Percentiles rank a stretch among this genome's conserved stretches.
Evolutionary conservation across 2,888 invertebrate genomes (phyloP).

Genomic region (Phalera bucephala): DNA sequence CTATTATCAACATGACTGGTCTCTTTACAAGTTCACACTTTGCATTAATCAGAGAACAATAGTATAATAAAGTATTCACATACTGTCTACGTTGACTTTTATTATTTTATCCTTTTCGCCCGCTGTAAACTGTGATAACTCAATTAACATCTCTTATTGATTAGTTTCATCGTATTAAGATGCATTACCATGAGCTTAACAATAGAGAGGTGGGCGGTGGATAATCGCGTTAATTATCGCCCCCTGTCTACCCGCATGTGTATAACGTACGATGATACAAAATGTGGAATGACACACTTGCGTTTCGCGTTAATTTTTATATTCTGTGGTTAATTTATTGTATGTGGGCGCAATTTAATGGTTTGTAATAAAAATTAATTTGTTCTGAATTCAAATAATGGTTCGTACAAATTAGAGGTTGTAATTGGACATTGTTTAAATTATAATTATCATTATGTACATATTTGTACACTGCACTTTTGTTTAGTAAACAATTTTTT

Average conservation of each 20-base stretch:
- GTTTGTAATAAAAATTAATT: constrained; percentile 13
- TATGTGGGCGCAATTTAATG: constrained; percentile 36
- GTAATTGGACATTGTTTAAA: no score
- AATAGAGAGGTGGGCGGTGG: constrained; percentile 34
- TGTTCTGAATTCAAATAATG: no score
- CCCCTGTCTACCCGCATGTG: constrained; percentile 39
- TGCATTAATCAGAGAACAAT: neutral
- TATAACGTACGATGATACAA: constrained; percentile 28
- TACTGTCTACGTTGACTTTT: neutral
- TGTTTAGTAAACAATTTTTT: no score
- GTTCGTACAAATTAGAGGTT: no score
- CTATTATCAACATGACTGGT: neutral
- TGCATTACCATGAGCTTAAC: constrained; percentile 13
- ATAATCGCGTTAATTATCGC: constrained; percentile 44
- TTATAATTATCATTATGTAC: no score
- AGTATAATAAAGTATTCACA: neutral
- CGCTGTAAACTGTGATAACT: constrained; percentile 18
- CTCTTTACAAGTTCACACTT: neutral
- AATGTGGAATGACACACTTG: constrained; percentile 27
- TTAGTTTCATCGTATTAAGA: constrained; percentile 33
- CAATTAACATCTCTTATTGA: constrained; percentile 31
- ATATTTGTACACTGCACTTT: no score
- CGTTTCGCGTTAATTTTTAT: constrained; percentile 37
- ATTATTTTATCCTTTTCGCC: constrained; percentile 6
- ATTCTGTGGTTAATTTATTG: constrained; percentile 31